phyloP scores from a whole-genome alignment of 1,140 invertebrate species.

The Drosophila takahashii region DNA sequence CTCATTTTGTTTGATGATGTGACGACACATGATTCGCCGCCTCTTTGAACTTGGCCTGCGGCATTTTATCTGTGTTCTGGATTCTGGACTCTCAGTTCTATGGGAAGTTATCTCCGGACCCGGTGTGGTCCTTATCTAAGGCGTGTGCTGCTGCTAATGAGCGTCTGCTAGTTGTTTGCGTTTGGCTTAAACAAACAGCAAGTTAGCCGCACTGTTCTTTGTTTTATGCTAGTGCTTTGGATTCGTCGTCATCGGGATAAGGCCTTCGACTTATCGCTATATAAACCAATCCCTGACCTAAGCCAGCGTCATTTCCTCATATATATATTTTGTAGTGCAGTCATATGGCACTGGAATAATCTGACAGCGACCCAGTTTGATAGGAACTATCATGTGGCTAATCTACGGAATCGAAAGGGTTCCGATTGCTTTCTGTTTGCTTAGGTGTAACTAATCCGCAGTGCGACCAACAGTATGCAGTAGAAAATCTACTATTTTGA shows the following conservation, averaged over 20 bases:
- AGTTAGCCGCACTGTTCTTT: slow-evolving; percentile 35
- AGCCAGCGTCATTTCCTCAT: slow-evolving; percentile 1
- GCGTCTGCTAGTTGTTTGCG: slow-evolving; percentile 54
- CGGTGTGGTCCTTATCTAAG: slow-evolving; percentile 69
- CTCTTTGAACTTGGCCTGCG: slow-evolving; percentile 59
- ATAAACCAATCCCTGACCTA: slow-evolving; percentile 34
- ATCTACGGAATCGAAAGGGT: slow-evolving; percentile 42
- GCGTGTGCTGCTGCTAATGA: slow-evolving; percentile 58
- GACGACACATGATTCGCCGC: slow-evolving; percentile 60
- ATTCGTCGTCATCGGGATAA: neutral
- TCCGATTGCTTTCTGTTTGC: slow-evolving; percentile 9
- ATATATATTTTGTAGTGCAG: neutral
- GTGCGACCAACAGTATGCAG: neutral
- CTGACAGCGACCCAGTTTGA: slow-evolving; percentile 45
- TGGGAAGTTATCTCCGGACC: slow-evolving; percentile 12
- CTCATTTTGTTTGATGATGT: slow-evolving; percentile 70
- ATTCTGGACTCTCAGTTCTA: neutral
- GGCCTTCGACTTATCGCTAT: slow-evolving; percentile 13
- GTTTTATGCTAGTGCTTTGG: neutral
- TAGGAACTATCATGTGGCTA: slow-evolving; percentile 21
- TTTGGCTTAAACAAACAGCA: slow-evolving; percentile 42
- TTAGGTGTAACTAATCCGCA: slow-evolving; percentile 21
- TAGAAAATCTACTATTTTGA: neutral
- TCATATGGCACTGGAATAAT: slow-evolving; percentile 17
- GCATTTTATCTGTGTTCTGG: slow-evolving; percentile 24